phyloP scores from a whole-genome alignment of 1,140 invertebrate species.

The Mizuhopecten yessoensis region DNA sequence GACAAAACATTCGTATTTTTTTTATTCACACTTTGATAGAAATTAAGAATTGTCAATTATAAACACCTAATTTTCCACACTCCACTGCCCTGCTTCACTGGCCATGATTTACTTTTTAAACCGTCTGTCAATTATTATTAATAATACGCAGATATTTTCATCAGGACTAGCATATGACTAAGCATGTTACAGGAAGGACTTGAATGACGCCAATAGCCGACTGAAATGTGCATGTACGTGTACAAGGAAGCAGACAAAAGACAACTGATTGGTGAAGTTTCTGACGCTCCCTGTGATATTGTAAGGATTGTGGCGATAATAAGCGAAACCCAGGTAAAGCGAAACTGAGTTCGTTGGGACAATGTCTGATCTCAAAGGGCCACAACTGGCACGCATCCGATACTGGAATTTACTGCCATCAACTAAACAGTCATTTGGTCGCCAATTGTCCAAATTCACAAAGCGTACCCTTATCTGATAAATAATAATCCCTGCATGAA shows the following conservation, averaged over 20 bases:
- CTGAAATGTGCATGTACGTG: background rate
- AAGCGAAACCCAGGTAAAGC: background rate
- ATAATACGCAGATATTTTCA: background rate
- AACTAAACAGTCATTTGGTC: background rate
- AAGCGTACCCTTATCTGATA: background rate
- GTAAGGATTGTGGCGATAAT: background rate
- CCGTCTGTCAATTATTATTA: background rate
- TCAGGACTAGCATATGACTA: background rate
- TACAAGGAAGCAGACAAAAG: background rate
- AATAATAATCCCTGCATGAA: background rate
- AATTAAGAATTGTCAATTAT: background rate
- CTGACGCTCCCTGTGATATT: background rate
- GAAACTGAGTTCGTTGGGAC: background rate
- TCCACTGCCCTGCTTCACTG: background rate
- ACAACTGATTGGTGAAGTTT: background rate
- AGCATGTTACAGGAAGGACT: background rate
- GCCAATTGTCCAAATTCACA: background rate
- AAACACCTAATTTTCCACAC: background rate
- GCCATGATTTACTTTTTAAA: background rate
- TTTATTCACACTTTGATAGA: background rate
- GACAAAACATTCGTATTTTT: background rate
- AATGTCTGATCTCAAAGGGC: background rate
- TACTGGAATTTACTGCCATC: background rate
- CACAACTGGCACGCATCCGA: conserved; percentile 4
- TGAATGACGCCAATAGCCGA: background rate